Base-by-base conservation (phyloP, 2,797 vertebrate genomes). In the Myripristis jacobus region DNA sequence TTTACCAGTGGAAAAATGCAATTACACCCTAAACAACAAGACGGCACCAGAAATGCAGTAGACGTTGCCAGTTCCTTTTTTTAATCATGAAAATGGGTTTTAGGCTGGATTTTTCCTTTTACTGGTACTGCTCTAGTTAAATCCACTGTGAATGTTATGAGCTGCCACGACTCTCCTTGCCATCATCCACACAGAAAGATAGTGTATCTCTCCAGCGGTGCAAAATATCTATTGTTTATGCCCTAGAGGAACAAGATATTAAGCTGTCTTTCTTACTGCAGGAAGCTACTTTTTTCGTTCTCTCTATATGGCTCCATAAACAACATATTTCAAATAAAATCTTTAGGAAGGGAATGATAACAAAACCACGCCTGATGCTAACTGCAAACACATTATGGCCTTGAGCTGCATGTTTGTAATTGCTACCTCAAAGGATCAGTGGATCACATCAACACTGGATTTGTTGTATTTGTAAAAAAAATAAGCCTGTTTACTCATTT, bases 401-500 rank as follows among this genome's bases (percentile, higher is more conserved):
- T 79, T 3, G 12, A 85, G 80, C 67, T 46, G 34, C 43, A 25
- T 68, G 56, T 83, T 82, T 85, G 71, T 69, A 81, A 56, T 70
- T 50, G 46, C 62, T 34, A 7, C 75, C 75, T 82, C 50, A 63
- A 66, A 82, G 58, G 68, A 70, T 75, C 69, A 60, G 22, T 43
- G 64, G 80, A 77, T 51, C 75, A 74, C 70, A 70, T 66, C 64
- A 82, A 61, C 70, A 68, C 38, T 34, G 60, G 65, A 83, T 86
- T 71, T 80, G 83, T 57, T 1, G 0, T 86, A 62, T 88, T 84
- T 84, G 82, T 77, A 59, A 66, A 82, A 63, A 63, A 79, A 78
- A 62, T 80, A 81, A 87, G 68, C 70, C 73, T 88, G 80, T 86
- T 87, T 87, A 77, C 57, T 46, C 47, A 27, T 84, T 86, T 71